Evolutionary conservation across 64 coral and sea anemone genomes (phyloP), one percentile per base, ranked within the genome.

Genomic region (Catalaphyllia jardinei): DNA sequence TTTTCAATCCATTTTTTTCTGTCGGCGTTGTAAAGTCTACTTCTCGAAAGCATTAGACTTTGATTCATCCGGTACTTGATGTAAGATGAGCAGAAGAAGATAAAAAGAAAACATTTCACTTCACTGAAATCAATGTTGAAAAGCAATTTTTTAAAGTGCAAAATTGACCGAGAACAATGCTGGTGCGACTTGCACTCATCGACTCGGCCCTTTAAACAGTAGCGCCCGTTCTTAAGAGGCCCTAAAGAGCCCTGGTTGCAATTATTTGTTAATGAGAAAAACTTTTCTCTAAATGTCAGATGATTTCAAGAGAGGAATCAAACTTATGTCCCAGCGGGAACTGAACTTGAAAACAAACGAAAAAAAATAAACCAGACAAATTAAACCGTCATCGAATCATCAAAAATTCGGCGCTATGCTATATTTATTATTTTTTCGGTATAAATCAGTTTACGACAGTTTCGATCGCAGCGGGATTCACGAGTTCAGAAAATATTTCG

Each of bases 261-360:
- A 85, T 85, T 69, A 85, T 71, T 85, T 71, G 80, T 85, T 71
- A 85, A 71, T 31, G 81, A 71, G 62, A 85, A 42, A 85, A 85
- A 85, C 8, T 85, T 85, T 85, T 50, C 81, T 27, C 38, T 52
- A n/a, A 65, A 85, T 71, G 62, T 85, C 81, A 71, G 62, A 85
- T 85, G 81, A 67, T 85, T 69, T 71, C 35, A 71, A 85, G 62
- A 85, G 62, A 71, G 81, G 38, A 24, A 51, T 9, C 81, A 71
- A 85, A 85, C 81, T 49, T 15, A 71, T 71, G 69, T 85, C 20
- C 61, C 81, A 71, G 63, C 38, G 62, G 81, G 81, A 71, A n/a
- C 50, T 51, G 17, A 71, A 67, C 18, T 19, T 8, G 81, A 71
- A 85, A 85, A 71, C 63, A 71, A 85, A 85, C 20, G 81, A 50